A percentile compares a stretch with the other conserved stretches of the same genome.
Evolutionary conservation across 2,113 vertebrate species (phyloP).

Genomic region (Oncorhynchus mykiss): DNA sequence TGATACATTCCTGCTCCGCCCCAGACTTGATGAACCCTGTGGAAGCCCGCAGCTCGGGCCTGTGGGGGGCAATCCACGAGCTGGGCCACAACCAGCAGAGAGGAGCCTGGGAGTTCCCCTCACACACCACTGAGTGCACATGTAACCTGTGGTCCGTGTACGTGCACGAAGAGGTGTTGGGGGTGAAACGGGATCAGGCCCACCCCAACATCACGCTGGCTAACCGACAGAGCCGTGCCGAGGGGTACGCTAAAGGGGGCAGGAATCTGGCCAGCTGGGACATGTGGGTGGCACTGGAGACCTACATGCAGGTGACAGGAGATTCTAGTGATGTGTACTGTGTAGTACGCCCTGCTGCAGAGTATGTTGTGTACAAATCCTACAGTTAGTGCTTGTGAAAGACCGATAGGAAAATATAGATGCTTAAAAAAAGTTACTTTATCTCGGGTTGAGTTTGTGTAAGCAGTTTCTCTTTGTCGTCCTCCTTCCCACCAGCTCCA

Average conservation of each 20-base stretch:
- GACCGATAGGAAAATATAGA: too few species aligned
- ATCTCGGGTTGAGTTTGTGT: too few species aligned
- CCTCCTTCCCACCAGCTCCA: constrained; percentile 66
- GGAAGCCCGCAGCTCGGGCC: not conserved
- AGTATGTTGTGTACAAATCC: too few species aligned
- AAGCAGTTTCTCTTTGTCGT: too few species aligned
- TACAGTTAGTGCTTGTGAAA: too few species aligned
- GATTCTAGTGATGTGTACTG: too few species aligned
- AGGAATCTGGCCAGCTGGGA: constrained; percentile 53
- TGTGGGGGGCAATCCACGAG: constrained; percentile 71
- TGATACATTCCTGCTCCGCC: constrained; percentile 37
- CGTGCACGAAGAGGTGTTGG: constrained; percentile 68
- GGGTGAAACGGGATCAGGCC: constrained; percentile 55
- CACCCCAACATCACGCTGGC: constrained; percentile 40
- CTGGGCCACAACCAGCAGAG: constrained; percentile 82
- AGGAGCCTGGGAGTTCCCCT: constrained; percentile 73
- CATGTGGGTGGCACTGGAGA: constrained; percentile 73
- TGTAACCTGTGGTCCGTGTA: constrained; percentile 85
- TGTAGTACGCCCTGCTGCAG: too few species aligned
- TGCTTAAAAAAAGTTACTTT: too few species aligned
- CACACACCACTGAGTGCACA: constrained; percentile 77
- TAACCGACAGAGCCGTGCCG: constrained; percentile 23
- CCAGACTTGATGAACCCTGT: constrained; percentile 21
- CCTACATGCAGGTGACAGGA: constrained; percentile 74
- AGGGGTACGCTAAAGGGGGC: constrained; percentile 42